Conservation (phyloP, 2,113 vertebrate species). For the Chinchilla lanigera region DNA sequence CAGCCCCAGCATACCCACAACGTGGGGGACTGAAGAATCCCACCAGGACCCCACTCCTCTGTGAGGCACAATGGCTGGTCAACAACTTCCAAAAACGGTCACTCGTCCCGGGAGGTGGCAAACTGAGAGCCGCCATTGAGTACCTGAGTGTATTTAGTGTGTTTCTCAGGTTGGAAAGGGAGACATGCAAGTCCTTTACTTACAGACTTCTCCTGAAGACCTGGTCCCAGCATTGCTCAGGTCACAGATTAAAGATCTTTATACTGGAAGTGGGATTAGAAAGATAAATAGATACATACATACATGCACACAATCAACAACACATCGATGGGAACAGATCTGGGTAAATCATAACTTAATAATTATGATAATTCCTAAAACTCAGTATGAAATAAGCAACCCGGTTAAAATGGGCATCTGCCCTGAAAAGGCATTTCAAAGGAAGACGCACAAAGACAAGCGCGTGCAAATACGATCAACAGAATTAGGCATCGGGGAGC, state of each 20-base stretch:
- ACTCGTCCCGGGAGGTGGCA: not conserved
- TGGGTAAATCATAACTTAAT: not conserved
- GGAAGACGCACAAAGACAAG: not conserved
- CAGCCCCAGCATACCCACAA: not conserved
- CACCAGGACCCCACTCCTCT: not conserved
- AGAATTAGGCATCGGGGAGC: not conserved
- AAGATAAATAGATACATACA: not conserved
- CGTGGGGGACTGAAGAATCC: not conserved
- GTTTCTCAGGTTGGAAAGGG: not conserved
- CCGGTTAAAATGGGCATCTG: not conserved
- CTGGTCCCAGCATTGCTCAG: not conserved
- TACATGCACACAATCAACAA: not conserved
- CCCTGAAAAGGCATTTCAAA: not conserved
- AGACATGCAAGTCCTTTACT: not conserved
- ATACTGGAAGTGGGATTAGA: not conserved
- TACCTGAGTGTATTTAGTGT: not conserved
- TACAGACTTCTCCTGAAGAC: not conserved
- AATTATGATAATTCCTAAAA: constrained; percentile 8
- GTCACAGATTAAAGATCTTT: not conserved
- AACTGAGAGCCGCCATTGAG: not conserved
- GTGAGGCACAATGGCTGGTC: not conserved
- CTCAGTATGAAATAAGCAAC: not conserved
- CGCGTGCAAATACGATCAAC: not conserved
- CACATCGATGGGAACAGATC: not conserved
- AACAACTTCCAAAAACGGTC: not conserved